Evolutionary conservation across 2,113 vertebrate genomes (phyloP).

Genomic region (Trochalopteron elliotii): DNA sequence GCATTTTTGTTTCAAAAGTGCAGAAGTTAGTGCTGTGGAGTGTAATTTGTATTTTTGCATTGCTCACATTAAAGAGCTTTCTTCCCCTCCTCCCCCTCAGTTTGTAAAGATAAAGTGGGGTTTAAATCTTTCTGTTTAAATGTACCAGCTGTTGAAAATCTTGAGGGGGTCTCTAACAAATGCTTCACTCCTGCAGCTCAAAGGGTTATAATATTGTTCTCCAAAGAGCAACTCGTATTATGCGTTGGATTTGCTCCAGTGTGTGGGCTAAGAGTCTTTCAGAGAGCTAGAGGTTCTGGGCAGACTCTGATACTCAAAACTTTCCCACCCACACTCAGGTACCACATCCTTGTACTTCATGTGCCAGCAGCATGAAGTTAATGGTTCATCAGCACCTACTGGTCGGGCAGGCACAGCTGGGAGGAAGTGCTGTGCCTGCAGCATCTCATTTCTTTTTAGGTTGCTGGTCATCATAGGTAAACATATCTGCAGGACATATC

Average conservation of each 20-base stretch:
- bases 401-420: neutral
- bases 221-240: neutral
- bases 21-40: neutral
- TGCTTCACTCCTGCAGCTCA: neutral
- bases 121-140: neutral
- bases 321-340: neutral
- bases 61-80: neutral
- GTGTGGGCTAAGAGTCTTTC: neutral
- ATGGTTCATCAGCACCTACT: neutral
- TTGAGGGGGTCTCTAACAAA: neutral
- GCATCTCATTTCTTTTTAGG: neutral
- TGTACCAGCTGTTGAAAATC: neutral
- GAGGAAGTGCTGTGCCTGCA: neutral
- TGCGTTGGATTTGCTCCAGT: neutral
- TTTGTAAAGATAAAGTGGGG: neutral
- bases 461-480: neutral
- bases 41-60: neutral
- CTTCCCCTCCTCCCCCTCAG: fast-evolving
- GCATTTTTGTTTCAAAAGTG: neutral
- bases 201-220: neutral
- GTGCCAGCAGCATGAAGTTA: neutral
- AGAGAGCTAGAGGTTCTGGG: neutral
- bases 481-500: neutral
- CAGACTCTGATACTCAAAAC: neutral
- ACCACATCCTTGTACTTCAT: neutral